A percentile compares a stretch with the other conserved stretches of the same genome.
Evolutionary conservation across 2,888 invertebrate species (phyloP).

Genomic region (Alitta virens): DNA sequence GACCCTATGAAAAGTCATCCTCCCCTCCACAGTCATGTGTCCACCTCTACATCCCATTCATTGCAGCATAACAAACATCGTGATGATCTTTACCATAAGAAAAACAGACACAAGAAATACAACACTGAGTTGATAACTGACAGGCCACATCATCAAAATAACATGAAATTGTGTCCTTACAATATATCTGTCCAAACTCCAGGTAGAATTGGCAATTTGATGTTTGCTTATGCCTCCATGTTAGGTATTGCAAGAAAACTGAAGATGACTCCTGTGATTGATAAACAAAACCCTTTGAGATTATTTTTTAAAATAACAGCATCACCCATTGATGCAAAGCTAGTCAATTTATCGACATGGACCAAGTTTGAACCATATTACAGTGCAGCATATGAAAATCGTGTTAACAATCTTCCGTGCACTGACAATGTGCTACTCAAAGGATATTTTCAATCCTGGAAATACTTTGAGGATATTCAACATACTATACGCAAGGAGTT

Average conservation of each 20-base stretch:
- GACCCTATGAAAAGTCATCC: no score
- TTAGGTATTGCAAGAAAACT: not conserved
- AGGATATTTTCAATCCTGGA: slow-evolving; percentile 44
- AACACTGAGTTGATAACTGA: no score
- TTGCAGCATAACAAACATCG: no score
- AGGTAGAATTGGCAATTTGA: not conserved
- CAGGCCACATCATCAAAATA: no score
- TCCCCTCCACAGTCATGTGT: no score
- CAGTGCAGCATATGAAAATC: not conserved
- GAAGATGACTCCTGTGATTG: not conserved
- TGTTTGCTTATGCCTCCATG: not conserved
- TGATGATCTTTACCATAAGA: no score
- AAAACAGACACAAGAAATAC: no score
- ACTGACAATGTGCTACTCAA: slow-evolving; percentile 17
- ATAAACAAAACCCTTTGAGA: not conserved
- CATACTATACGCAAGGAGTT: slow-evolving; percentile 35
- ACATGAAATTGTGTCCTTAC: not conserved
- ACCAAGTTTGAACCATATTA: not conserved
- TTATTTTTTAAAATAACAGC: not conserved
- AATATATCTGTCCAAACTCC: not conserved
- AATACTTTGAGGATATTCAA: slow-evolving; percentile 36
- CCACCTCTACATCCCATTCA: no score
- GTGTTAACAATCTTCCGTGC: not conserved
- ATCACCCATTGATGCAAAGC: not conserved
- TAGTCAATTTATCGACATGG: not conserved